Base-by-base conservation (phyloP, 1,140 invertebrate genomes). In the Megalopta genalis region DNA sequence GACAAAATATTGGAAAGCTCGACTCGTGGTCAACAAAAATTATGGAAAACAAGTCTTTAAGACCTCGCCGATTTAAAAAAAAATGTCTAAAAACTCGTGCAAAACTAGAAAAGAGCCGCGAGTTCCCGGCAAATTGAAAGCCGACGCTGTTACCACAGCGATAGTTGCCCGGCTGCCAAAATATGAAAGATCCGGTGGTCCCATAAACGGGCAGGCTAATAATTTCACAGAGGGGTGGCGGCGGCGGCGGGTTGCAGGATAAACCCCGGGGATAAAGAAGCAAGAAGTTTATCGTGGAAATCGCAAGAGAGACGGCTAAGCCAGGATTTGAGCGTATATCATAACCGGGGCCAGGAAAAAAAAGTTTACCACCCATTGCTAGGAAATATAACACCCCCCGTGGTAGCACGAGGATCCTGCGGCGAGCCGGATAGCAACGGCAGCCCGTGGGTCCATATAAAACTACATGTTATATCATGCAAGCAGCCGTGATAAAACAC, bases 321-420 rank as follows among this genome's bases (percentile, higher is more conserved):
- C 59, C 59, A 37, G 72, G 82, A 82, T 85, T 78, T 82, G 16
- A 77, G 27, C 74, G 69, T 85, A 85, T 71, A 82, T 85, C 74
- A 85, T 54, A 75, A 71, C 27, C 70, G 39, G 49, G 54, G 39
- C n/a, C 42, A 21, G 39, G 32, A 73, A 60, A 85, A n/a, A 83
- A 79, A 85, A 84, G 60, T 85, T 81, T 85, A 85, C 84, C 84
- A 84, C 83, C 84, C 84, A 85, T 85, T 67, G 84, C 70, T 82
- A 78, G 69, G 67, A 81, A 85, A 85, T 85, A 81, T 85, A 85
- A 82, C 78, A 81, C 82, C 73, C 84, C 37, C 84, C 37, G 57
- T 67, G 79, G 83, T 72, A 80, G 59, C 23, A 42, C 32, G 64
- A 63, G 78, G 67, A 81, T 77, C 73, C 84, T 77, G 74, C 63